A percentile compares a stretch with the other conserved stretches of the same genome.
Conservation (phyloP, 2,888 invertebrate species). For the Agonopterix heracliana region DNA sequence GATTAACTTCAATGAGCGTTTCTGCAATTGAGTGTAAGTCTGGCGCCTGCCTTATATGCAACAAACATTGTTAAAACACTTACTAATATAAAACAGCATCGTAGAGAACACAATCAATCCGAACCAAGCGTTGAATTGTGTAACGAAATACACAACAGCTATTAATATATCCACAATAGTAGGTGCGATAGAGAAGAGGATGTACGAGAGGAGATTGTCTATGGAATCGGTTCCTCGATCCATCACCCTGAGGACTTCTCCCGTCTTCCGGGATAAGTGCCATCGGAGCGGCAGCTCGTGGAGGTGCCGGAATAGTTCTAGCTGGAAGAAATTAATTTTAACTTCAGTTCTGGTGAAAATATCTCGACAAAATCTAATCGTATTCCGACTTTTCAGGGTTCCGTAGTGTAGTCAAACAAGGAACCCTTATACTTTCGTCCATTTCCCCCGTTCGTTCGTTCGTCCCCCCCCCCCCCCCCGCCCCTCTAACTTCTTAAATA, state of each 20-base stretch:
- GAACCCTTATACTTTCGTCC: too few relatives aligned
- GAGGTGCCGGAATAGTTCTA: slow-evolving; percentile 90
- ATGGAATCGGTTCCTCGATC: slow-evolving; percentile 98
- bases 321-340: slow-evolving; percentile 61
- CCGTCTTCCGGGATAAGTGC: slow-evolving; percentile 97
- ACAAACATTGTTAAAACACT: slow-evolving; percentile 41
- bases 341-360: slow-evolving; percentile 1
- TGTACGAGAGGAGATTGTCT: slow-evolving; percentile 93
- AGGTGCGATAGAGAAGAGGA: slow-evolving; percentile 94
- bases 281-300: slow-evolving; percentile 94
- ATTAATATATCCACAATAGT: slow-evolving; percentile 94
- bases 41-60: too few relatives aligned
- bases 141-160: slow-evolving; percentile 92
- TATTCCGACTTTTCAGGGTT: too few relatives aligned
- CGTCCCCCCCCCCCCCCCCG: too few relatives aligned
- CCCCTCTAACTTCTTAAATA: too few relatives aligned
- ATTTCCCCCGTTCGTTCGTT: too few relatives aligned
- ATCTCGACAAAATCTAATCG: too few relatives aligned
- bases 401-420: too few relatives aligned
- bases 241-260: slow-evolving; percentile 97
- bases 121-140: slow-evolving; percentile 94
- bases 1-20: too few relatives aligned
- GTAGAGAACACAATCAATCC: slow-evolving; percentile 95
- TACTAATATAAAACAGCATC: slow-evolving; percentile 95
- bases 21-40: too few relatives aligned